Evolutionary conservation across 1,140 invertebrate genomes (phyloP).

Genomic region (Sarcophaga peregrina): DNA sequence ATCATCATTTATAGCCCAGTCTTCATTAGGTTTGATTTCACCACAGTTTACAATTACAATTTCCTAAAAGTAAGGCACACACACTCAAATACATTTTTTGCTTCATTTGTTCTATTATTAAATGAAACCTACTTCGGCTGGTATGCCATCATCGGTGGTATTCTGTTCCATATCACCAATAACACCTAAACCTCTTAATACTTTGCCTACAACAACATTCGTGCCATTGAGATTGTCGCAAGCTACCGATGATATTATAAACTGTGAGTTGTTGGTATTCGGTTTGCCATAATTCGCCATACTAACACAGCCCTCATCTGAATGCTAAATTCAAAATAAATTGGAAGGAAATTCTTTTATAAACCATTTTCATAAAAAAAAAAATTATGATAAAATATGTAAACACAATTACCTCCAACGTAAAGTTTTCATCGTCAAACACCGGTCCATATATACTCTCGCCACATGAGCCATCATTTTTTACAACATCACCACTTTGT

Average conservation of each 20-base stretch:
- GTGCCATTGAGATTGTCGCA: conserved; percentile 88
- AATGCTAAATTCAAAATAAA: conserved; percentile 64
- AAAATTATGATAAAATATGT: not conserved
- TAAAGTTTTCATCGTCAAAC: conserved; percentile 93
- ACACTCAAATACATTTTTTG: no score
- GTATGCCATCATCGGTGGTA: conserved; percentile 70
- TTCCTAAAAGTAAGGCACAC: conserved; percentile 64
- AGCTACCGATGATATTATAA: conserved; percentile 89
- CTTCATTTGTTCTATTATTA: no score
- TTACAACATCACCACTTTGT: conserved; percentile 83
- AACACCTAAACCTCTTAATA: conserved; percentile 77
- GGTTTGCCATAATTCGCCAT: conserved; percentile 90
- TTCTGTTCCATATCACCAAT: conserved; percentile 75
- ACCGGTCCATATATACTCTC: conserved; percentile 92
- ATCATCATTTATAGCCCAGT: conserved; percentile 76
- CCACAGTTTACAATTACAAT: conserved; percentile 79
- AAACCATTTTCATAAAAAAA: not conserved
- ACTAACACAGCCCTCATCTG: conserved; percentile 80
- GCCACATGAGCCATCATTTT: conserved; percentile 85
- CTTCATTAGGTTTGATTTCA: conserved; percentile 71
- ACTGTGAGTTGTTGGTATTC: conserved; percentile 93
- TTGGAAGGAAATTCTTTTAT: not conserved
- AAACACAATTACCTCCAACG: conserved; percentile 69
- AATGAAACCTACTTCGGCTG: conserved; percentile 68
- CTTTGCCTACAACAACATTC: conserved; percentile 91